phyloP scores from a whole-genome alignment of 2,888 invertebrate species.

The Ligdia adustata region DNA sequence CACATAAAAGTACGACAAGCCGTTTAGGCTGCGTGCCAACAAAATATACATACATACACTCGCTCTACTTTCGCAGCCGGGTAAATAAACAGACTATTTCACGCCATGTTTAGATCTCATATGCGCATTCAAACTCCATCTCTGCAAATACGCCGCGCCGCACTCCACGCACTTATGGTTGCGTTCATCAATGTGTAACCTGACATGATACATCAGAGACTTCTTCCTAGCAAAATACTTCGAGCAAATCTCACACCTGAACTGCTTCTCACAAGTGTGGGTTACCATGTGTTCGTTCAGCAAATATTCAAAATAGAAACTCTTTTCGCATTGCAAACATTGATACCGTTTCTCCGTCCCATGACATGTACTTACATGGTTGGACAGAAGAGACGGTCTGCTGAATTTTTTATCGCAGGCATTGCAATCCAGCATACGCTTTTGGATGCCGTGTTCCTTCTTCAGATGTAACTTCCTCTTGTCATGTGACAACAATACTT shows the following conservation, averaged over 20 bases:
- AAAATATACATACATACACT: too few relatives aligned
- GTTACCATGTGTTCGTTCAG: constrained; percentile 61
- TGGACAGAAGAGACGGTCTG: constrained; percentile 32
- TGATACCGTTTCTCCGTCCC: constrained; percentile 35
- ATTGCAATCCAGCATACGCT: constrained; percentile 36
- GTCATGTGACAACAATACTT: constrained; percentile 41
- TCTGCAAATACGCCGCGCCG: constrained; percentile 43
- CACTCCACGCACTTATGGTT: constrained; percentile 43
- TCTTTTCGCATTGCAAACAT: constrained; percentile 43
- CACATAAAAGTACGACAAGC: too few relatives aligned
- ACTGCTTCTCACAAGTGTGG: constrained; percentile 67
- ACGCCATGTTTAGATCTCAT: constrained; percentile 51
- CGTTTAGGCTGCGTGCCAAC: too few relatives aligned
- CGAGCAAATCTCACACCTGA: constrained; percentile 58
- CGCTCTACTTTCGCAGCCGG: too few relatives aligned
- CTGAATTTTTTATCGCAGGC: constrained; percentile 43
- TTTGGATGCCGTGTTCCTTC: constrained; percentile 37
- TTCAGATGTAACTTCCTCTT: constrained; percentile 43
- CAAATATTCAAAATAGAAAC: constrained; percentile 41
- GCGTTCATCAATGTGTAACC: constrained; percentile 50
- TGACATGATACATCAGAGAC: constrained; percentile 57
- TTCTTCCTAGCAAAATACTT: constrained; percentile 55
- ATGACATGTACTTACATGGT: constrained; percentile 45
- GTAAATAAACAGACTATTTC: too few relatives aligned
- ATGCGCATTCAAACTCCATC: constrained; percentile 45